Evolutionary conservation across 2,888 invertebrate species (phyloP).

Genomic region (Aelia acuminata): DNA sequence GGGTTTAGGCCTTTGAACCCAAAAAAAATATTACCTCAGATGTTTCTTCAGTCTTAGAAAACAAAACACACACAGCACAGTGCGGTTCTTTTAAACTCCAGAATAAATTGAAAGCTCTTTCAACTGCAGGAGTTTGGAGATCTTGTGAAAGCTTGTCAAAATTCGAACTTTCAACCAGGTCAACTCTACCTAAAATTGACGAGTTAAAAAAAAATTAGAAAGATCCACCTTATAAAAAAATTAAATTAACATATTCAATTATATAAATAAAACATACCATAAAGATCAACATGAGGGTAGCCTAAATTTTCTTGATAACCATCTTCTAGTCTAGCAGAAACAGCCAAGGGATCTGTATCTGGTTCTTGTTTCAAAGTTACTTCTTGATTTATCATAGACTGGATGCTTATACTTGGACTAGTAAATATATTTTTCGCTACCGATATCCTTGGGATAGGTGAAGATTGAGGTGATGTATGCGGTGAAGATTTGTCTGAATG

Average conservation of each 20-base stretch:
- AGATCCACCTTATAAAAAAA: background rate
- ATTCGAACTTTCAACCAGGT: slow-evolving; percentile 52
- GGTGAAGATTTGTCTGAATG: background rate
- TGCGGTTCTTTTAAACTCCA: slow-evolving; percentile 73
- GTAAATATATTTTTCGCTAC: slow-evolving; percentile 62
- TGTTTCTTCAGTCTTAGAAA: slow-evolving; percentile 67
- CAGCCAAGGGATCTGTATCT: slow-evolving; percentile 28
- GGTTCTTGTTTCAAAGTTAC: slow-evolving; percentile 15
- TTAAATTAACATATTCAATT: background rate
- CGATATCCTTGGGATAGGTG: slow-evolving; percentile 59
- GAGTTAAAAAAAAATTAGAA: background rate
- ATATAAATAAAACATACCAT: background rate
- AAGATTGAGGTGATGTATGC: slow-evolving; percentile 2
- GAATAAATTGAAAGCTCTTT: slow-evolving; percentile 71
- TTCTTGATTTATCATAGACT: slow-evolving; percentile 27
- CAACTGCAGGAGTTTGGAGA: slow-evolving; percentile 59
- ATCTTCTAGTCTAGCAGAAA: slow-evolving; percentile 34
- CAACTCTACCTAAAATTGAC: slow-evolving; percentile 47
- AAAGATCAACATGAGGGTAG: slow-evolving; percentile 47
- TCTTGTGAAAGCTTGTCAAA: slow-evolving; percentile 53
- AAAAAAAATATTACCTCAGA: slow-evolving; percentile 45
- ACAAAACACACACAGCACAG: slow-evolving; percentile 75
- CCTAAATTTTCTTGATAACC: slow-evolving; percentile 35
- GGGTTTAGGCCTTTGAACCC: too few relatives aligned
- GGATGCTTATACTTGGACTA: slow-evolving; percentile 35